These are phyloP conservation scores for Tamias sibiricus DNA, from an alignment of 2,113 vertebrate species.

Conservation along the genomic window DNA sequence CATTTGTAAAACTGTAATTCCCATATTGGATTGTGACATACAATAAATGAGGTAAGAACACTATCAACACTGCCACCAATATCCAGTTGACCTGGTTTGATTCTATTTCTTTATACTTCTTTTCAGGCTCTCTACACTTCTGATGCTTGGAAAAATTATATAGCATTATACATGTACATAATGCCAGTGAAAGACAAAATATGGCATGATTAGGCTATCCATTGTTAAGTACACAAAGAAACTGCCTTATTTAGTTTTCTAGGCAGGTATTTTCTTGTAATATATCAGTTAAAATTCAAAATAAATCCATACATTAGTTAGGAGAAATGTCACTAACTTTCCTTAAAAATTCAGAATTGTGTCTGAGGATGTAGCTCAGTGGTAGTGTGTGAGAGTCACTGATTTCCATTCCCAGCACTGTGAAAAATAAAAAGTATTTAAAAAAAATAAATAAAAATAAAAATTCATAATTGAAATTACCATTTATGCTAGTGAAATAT, in stretches of 20 bases:
- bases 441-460: not conserved
- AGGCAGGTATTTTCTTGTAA: not conserved
- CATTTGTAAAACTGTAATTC: not conserved
- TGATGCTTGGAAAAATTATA: slow-evolving; percentile 2
- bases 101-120: not conserved
- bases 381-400: too few relatives aligned
- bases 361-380: too few relatives aligned
- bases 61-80: not conserved
- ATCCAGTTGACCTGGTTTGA: not conserved
- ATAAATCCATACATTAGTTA: slow-evolving; percentile 38
- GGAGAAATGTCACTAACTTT: not conserved
- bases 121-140: slow-evolving; percentile 11
- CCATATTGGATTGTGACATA: not conserved
- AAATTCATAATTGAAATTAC: slow-evolving; percentile 13
- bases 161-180: not conserved
- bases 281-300: not conserved
- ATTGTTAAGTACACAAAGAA: not conserved
- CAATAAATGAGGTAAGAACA: not conserved
- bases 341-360: slow-evolving; percentile 19
- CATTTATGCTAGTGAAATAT: not conserved
- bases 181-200: not conserved
- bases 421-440: too few relatives aligned
- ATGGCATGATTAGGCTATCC: not conserved
- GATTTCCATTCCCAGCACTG: too few relatives aligned
- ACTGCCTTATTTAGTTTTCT: not conserved